Evolutionary conservation across 2,113 vertebrate species (phyloP).

Genomic region (Trichechus manatus): DNA sequence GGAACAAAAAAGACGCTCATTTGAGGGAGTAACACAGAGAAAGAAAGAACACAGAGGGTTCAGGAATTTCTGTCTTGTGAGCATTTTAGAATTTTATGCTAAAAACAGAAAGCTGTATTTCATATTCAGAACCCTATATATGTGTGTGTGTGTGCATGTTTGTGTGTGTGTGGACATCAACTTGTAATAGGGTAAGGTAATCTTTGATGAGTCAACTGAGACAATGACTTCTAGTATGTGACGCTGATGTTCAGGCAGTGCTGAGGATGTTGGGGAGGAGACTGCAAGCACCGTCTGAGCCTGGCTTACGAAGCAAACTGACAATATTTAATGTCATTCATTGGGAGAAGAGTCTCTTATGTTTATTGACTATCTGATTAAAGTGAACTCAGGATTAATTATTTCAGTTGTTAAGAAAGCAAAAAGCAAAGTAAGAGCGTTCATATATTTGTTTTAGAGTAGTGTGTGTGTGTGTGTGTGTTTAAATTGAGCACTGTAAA

Average conservation of each 20-base stretch:
- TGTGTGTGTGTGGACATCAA: not conserved
- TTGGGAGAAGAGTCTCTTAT: not conserved
- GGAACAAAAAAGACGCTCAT: not conserved
- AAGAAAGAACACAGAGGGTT: not conserved
- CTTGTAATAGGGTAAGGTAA: not conserved
- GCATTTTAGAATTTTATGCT: not conserved
- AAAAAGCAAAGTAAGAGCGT: not conserved
- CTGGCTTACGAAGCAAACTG: conserved; percentile 2
- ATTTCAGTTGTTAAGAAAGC: not conserved
- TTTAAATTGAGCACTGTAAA: not conserved
- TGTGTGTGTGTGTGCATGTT: not conserved
- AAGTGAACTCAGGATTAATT: not conserved
- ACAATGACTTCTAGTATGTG: not conserved
- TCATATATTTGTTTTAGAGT: not conserved
- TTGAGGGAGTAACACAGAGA: not conserved
- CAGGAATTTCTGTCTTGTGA: not conserved
- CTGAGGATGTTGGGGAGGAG: not conserved
- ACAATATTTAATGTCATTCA: not conserved
- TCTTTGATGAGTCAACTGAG: not conserved
- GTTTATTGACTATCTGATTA: not conserved
- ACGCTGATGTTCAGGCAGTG: not conserved
- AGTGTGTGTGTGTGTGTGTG: not conserved
- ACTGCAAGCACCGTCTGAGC: not conserved
- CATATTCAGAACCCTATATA: not conserved
- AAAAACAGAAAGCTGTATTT: not conserved